These are phyloP conservation scores for Actinernus sp. DNA, from an alignment of 92 coral and sea anemone genomes.

Conservation along the genomic window DNA sequence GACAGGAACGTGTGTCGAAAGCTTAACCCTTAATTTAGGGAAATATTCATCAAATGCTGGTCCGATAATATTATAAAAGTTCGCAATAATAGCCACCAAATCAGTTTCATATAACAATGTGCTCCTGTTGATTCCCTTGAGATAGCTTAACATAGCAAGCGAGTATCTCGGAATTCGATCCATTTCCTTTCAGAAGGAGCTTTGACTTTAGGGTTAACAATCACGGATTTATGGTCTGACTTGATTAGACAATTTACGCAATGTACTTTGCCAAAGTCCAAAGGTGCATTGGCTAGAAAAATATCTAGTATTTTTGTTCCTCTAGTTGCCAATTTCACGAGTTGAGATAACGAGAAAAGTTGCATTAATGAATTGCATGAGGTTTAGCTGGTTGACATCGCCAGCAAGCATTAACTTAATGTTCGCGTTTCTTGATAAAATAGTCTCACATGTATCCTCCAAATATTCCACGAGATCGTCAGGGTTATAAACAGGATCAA, in stretches of 20 bases:
- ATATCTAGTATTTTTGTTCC: constrained; percentile 33
- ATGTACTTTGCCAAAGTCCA: constrained; percentile 16
- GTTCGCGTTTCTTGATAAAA: constrained; percentile 18
- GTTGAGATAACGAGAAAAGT: constrained; percentile 2
- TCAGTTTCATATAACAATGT: constrained; percentile 1
- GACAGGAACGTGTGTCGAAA: constrained; percentile 44
- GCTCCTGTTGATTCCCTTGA: constrained; percentile 30
- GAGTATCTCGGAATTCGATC: constrained; percentile 43
- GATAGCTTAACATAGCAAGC: constrained; percentile 37
- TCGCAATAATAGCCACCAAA: constrained; percentile 18
- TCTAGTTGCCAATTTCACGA: constrained; percentile 20
- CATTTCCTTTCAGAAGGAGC: constrained; percentile 47
- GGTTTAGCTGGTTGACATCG: constrained; percentile 44
- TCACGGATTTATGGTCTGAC: constrained; percentile 57
- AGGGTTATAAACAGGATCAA: constrained; percentile 36
- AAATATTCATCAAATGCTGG: constrained; percentile 40
- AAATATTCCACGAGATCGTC: constrained; percentile 18
- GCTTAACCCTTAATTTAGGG: constrained; percentile 35
- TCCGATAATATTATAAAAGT: constrained; percentile 9
- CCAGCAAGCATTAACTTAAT: constrained; percentile 40
- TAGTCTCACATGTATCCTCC: constrained; percentile 29
- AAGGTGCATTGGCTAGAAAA: constrained; percentile 40
- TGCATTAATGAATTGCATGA: constrained; percentile 7
- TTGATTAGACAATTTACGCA: constrained; percentile 28
- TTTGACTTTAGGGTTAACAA: constrained; percentile 20